Evolutionary conservation across 2,113 vertebrate species (phyloP), one percentile per base, ranked within the genome.

Genomic region (Cyanoderma ruficeps): DNA sequence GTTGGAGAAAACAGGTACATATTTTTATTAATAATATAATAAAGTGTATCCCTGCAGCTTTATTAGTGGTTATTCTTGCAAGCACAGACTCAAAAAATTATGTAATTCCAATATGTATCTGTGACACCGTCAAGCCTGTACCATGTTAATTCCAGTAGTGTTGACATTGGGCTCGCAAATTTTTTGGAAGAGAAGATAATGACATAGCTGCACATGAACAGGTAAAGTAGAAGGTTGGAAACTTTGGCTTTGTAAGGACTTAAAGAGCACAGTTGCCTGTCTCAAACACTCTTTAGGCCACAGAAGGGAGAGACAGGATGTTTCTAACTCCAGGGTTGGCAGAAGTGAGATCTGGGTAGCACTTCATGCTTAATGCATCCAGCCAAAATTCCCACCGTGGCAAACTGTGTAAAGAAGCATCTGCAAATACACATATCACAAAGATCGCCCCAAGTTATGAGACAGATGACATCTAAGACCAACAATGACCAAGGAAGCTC

Each of bases 171-270:
- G 2, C 3, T 47, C 72, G 27, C 6, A 44, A 25, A 23, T 59
- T 59, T 72, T 39, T 74, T 55, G 16, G 13, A 18, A 35, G 19
- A 74, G 14, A 91, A 50, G 8, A 28, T 53, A 77, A 77, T 44
- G 17, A 30, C 8, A 10, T 19, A 55, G 6, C 6, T 64, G 11
- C 14, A 21, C 0, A 1, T 2, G 2, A 7, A 49, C 11, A 24
- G 10, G 7, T 47, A 31, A 71, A 76, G 9, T 28, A n/a, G 9
- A 47, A 42, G 17, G 10, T 19, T 47, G 31, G 21, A 55, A 77
- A 23, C 10, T 56, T 83, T 64, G 39, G 13, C 16, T 42, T 41
- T 50, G 27, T 30, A 57, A 75, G 30, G 47, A 44, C 20, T 24
- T 17, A 71, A 21, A 42, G 31, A 52, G 25, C 17, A 25, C 11